Evolutionary conservation across 2,797 vertebrate genomes (phyloP), one percentile per base, ranked within the genome.

Genomic region (Acipenser transmontanus): DNA sequence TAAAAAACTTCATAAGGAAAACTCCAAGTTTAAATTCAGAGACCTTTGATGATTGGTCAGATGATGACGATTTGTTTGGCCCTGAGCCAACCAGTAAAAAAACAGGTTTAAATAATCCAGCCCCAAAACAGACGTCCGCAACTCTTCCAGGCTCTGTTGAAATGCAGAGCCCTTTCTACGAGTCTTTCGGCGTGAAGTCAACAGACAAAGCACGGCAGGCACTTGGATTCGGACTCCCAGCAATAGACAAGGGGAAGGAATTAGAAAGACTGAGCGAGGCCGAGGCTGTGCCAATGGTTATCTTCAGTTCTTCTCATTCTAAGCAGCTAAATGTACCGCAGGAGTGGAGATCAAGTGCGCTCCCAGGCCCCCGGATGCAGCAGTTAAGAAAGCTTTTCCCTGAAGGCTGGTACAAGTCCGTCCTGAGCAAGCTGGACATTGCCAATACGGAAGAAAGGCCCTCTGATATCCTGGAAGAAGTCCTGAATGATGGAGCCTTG

Each of bases 331-430:
- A 90, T 74, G 80, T 97, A 54, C 95, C 95, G 1, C 78, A 86
- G 14, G 91, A 91, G 12, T 99, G 97, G 97, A 87, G 85, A 71
- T 91, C 90, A 4, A 84, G 87, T 0, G 93, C 93, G 0, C 76
- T 95, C 66, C 78, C 91, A 1, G 63, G 79, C 12, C 88, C 91
- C 52, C 92, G 88, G 74, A 71, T 95, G 64, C 85, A 76, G 67
- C 91, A 93, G 78, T 90, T 97, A 78, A 89, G 83, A 67, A 82
- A 91, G 66, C 80, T 89, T 68, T 98, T 99, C 83, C 95, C 96
- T 1, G 91, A 94, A 72, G 93, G 96, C 49, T 99, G 97, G 97
- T 99, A 96, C 81, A 81, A 80, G 6, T 99, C 97, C 66, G 80
- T 90, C 62, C 76, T 99, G 78, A 83, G 84, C 50, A 91, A 87